A percentile compares a stretch with the other conserved stretches of the same genome.
Conservation (phyloP, 2,797 vertebrate species). For the Mionectes olivaceus region DNA sequence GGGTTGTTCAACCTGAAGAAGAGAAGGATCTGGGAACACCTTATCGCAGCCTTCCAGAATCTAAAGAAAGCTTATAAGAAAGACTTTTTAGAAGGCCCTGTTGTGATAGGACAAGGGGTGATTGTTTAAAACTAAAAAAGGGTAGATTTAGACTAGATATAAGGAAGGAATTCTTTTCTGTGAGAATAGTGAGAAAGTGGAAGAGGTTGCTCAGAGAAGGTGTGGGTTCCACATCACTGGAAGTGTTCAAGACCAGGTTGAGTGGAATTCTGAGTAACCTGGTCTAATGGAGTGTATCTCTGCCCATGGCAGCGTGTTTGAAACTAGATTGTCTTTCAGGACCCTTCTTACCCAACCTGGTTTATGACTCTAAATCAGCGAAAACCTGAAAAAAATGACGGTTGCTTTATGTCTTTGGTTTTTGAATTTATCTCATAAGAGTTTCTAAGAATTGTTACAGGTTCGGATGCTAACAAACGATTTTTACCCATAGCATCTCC, state of each 20-base stretch:
- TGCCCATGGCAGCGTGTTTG: fast-evolving
- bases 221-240: background rate
- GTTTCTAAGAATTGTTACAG: background rate
- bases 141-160: background rate
- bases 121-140: no score
- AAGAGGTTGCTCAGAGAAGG: background rate
- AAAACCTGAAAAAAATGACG: background rate
- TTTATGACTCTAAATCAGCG: background rate
- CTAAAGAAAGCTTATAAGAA: background rate
- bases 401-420: background rate
- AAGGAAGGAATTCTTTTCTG: background rate
- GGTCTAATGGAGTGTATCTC: background rate
- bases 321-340: background rate
- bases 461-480: background rate
- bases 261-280: background rate
- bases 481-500: background rate
- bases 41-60: background rate
- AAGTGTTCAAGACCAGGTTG: no score
- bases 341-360: background rate
- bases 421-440: background rate
- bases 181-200: background rate
- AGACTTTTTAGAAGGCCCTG: background rate
- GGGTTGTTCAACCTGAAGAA: background rate
- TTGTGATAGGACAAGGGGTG: background rate
- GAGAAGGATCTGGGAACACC: background rate